A percentile compares a stretch with the other conserved stretches of the same genome.
Conservation (phyloP, 2,113 vertebrate species). For the Cryptomyrus ogoouensis region DNA sequence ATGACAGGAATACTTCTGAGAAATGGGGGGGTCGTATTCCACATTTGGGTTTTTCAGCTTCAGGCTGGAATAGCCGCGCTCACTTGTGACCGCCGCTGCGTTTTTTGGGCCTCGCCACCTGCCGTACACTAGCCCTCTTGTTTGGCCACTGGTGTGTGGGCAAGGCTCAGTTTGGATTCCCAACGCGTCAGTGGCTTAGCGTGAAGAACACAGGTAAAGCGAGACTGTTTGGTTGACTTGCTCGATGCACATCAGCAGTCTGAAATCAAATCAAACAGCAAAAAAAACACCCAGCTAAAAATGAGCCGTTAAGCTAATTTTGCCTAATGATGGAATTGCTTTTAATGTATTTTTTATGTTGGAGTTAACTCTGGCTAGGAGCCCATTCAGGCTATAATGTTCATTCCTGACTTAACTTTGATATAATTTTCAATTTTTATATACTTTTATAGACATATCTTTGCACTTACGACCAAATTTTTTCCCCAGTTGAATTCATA, state of each 20-base stretch:
- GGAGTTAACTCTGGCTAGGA: background rate
- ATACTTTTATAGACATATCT: background rate
- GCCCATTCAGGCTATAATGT: background rate
- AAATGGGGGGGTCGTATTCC: background rate
- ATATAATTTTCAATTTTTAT: background rate
- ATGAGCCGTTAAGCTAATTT: background rate
- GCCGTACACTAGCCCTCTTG: background rate
- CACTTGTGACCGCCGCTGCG: background rate
- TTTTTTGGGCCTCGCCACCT: background rate
- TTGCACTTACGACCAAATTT: background rate
- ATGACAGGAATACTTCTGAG: background rate
- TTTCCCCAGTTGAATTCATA: background rate
- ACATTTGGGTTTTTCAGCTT: background rate
- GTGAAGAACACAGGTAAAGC: constrained; percentile 56
- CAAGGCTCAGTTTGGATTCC: constrained; percentile 48
- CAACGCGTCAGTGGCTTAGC: constrained; percentile 54
- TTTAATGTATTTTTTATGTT: background rate
- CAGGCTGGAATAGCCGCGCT: background rate
- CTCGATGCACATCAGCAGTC: constrained; percentile 53
- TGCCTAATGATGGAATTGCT: background rate
- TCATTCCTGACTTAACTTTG: background rate
- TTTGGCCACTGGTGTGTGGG: background rate
- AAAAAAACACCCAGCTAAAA: constrained; percentile 30
- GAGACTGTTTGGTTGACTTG: constrained; percentile 47
- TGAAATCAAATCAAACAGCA: constrained; percentile 46